These are phyloP conservation scores for Mya arenaria DNA, from an alignment of 1,140 invertebrate genomes.

Conservation along the genomic window DNA sequence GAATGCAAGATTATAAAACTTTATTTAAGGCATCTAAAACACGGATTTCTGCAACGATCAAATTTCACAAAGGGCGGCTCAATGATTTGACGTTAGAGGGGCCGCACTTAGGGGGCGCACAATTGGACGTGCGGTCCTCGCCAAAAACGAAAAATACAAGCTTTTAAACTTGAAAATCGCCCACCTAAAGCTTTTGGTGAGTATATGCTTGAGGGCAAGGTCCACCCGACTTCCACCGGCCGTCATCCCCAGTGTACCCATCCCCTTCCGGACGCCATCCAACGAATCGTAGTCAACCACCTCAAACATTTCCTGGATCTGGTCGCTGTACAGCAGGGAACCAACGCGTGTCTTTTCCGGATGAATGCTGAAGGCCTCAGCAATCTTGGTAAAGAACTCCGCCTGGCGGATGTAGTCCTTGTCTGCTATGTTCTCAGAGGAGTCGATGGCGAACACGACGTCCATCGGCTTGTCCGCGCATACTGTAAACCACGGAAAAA, in stretches of 20 bases:
- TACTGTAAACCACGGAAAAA: no score
- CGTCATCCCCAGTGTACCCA: constrained; percentile 55
- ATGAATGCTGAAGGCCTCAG: constrained; percentile 58
- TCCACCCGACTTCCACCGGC: constrained; percentile 57
- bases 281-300: constrained; percentile 58
- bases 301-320: constrained; percentile 62
- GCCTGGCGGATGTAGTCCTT: constrained; percentile 65
- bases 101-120: no score
- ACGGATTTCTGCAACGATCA: no score
- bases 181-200: constrained; percentile 64
- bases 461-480: constrained; percentile 63
- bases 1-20: no score
- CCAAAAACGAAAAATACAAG: no score
- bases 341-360: constrained; percentile 62
- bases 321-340: constrained; percentile 61
- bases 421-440: constrained; percentile 58
- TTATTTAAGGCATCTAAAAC: no score
- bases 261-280: constrained; percentile 44
- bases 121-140: no score
- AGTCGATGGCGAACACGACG: constrained; percentile 71
- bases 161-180: no score
- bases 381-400: constrained; percentile 62
- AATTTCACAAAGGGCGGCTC: no score
- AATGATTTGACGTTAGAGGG: no score
- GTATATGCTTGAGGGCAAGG: constrained; percentile 62